Percentiles rank a stretch among this genome's conserved stretches.
Conservation (phyloP, 2,888 invertebrate genomes). For the Deilephila porcellus region DNA sequence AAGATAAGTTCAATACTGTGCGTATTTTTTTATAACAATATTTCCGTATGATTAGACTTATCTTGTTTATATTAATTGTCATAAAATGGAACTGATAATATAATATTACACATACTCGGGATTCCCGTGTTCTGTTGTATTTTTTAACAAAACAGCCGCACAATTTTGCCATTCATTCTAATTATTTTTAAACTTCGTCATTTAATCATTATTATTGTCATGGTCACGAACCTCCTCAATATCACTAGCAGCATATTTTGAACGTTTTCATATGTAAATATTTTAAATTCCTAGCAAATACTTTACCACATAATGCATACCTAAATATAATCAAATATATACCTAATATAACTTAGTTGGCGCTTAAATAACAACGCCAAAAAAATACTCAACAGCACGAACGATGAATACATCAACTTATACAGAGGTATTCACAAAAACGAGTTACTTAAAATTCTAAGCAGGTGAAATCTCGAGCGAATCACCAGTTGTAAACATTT, state of each 20-base stretch:
- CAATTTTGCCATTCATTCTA: not conserved
- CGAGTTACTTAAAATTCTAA: conserved; percentile 4
- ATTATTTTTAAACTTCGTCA: not conserved
- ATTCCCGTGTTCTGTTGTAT: conserved; percentile 1
- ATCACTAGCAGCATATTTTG: not conserved
- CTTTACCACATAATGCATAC: not conserved
- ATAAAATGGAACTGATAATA: conserved; percentile 7
- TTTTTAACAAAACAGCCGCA: not conserved
- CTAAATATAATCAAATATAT: not conserved
- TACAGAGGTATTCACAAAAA: not conserved
- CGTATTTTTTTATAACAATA: no score
- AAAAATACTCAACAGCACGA: conserved; percentile 1
- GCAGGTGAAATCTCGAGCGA: not conserved
- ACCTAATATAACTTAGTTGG: not conserved
- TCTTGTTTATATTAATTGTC: conserved; percentile 6
- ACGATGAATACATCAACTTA: no score
- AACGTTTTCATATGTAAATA: not conserved
- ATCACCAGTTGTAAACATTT: not conserved
- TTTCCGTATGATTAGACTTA: not conserved
- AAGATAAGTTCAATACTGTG: no score
- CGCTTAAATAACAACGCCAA: not conserved
- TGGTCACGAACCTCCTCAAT: not conserved
- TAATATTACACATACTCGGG: not conserved
- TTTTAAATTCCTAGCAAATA: not conserved
- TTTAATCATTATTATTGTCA: no score